Evolutionary conservation across 2,888 invertebrate genomes (phyloP), one percentile per base, ranked within the genome.

Genomic region (Lucinisca nassula): DNA sequence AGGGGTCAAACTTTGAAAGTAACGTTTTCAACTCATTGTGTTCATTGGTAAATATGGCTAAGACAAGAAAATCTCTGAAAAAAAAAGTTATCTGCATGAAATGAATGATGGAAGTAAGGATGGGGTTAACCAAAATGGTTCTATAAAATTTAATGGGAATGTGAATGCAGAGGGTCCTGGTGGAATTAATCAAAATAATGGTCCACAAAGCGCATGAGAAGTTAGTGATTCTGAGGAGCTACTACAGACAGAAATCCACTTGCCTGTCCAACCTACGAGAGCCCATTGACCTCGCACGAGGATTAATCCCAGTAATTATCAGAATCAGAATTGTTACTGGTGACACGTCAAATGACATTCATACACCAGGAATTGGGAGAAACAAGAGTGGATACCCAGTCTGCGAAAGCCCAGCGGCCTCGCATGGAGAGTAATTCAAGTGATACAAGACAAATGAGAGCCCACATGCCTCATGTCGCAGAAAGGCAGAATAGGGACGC

Each of bases 1-100:
- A 78, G 40, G 78, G 78, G 12, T 61, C 58, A 10, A 58, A 78
- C 37, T 78, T 78, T 37, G 78, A 78, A 35, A 78, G 78, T 38
- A 24, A 58, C 21, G 12, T 78, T 6, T 30, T 37, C 30, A 4
- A 40, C 37, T 32, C 72, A 38, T 24, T 72, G 4, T 72, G 72
- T 40, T 37, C 37, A 67, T 55, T 78, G 67, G 58, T 78, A 6
- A 30, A 78, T 32, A 38, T 67, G 27, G 61, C n/a, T 24, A 78
- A 78, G 37, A 78, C 78, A 21, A 77, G 77, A 35, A 77, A n/a
- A n/a, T n/a, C n/a, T n/a, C n/a, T n/a, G n/a, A n/a, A n/a, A n/a
- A n/a, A n/a, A n/a, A n/a, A n/a, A n/a, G n/a, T n/a, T n/a, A n/a
- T n/a, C n/a, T n/a, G n/a, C n/a, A n/a, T n/a, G n/a, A 37, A 45